Evolutionary conservation across 1,140 invertebrate species (phyloP).

Genomic region (Ptiloglossa arizonensis): DNA sequence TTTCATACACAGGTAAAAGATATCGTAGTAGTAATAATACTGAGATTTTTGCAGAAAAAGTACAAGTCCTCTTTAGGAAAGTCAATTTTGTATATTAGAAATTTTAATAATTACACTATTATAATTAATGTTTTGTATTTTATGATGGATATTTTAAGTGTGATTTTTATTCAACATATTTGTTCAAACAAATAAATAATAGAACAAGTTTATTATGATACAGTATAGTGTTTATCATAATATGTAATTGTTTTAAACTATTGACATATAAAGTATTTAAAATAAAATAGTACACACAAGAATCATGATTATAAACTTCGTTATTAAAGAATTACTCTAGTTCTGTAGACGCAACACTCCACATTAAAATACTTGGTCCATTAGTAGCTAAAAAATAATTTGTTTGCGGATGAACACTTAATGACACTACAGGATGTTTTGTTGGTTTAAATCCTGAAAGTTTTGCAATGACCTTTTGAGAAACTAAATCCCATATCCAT

Average conservation of each 20-base stretch:
- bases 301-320: background rate
- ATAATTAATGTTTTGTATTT: background rate
- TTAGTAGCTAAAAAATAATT: slow-evolving; percentile 86
- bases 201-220: background rate
- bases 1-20: slow-evolving; percentile 8
- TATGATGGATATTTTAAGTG: background rate
- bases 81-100: background rate
- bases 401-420: slow-evolving; percentile 88
- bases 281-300: background rate
- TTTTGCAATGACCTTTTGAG: slow-evolving; percentile 85
- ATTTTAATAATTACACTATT: background rate
- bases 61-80: background rate
- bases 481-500: slow-evolving; percentile 94
- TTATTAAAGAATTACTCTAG: slow-evolving; percentile 26
- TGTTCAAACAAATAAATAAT: background rate
- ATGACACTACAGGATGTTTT: slow-evolving; percentile 80
- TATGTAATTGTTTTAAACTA: background rate
- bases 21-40: background rate
- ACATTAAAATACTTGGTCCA: slow-evolving; percentile 86
- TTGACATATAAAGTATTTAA: no score
- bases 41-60: background rate
- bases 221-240: background rate
- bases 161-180: background rate
- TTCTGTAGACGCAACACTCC: slow-evolving; percentile 70
- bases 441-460: slow-evolving; percentile 76